These are phyloP conservation scores for Adelosebastes latens DNA, from an alignment of 2,797 vertebrate species.

Conservation along the genomic window DNA sequence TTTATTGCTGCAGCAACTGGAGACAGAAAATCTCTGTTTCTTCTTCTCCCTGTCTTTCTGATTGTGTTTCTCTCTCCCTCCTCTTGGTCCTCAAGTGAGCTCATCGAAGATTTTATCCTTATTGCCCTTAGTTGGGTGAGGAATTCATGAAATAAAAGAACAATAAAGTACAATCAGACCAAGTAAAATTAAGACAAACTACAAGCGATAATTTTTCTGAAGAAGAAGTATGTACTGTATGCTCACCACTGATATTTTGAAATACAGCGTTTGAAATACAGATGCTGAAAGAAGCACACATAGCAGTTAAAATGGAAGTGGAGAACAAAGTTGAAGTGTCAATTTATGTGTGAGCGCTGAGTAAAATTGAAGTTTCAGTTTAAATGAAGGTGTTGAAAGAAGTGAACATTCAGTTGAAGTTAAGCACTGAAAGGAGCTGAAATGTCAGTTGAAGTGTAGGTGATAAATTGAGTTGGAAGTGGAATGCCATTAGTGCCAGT, in stretches of 20 bases:
- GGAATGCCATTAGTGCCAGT: not conserved
- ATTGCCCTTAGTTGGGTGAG: not conserved
- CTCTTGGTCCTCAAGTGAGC: not conserved
- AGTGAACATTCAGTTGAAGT: not conserved
- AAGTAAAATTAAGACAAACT: not conserved
- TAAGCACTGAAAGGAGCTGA: not conserved
- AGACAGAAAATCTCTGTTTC: slow-evolving; percentile 26
- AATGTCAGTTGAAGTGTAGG: not conserved
- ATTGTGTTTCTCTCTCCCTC: slow-evolving; percentile 2
- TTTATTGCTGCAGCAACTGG: slow-evolving; percentile 50
- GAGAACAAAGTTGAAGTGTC: not conserved
- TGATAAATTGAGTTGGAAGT: not conserved
- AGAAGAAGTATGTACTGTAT: not conserved
- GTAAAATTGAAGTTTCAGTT: not conserved
- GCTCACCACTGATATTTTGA: not conserved
- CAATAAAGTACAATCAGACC: not conserved
- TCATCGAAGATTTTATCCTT: not conserved
- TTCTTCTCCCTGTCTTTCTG: slow-evolving; percentile 9
- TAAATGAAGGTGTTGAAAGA: not conserved
- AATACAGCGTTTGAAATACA: not conserved
- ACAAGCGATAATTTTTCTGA: not conserved
- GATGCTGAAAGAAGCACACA: not conserved
- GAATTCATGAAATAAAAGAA: not conserved
- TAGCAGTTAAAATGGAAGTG: not conserved
- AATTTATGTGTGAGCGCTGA: not conserved